These are phyloP conservation scores for Lamellibrachia luymesi DNA, from an alignment of 1,140 invertebrate genomes.

Conservation along the genomic window DNA sequence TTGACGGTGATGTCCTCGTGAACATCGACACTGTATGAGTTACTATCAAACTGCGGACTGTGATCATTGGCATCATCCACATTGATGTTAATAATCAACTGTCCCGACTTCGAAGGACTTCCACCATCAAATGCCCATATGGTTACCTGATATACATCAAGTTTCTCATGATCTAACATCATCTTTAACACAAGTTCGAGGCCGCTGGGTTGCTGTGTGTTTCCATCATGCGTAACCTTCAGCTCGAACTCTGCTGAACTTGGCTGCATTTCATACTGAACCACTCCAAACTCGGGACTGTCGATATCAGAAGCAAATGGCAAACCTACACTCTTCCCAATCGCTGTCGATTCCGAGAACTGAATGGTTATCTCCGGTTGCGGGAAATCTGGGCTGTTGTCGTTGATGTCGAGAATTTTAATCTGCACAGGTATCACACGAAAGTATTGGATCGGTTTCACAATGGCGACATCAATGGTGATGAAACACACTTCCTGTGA, in stretches of 20 bases:
- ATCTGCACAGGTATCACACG: constrained; percentile 31
- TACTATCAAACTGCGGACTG: constrained; percentile 53
- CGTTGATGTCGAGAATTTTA: constrained; percentile 61
- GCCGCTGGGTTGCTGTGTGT: constrained; percentile 55
- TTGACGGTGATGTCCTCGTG: constrained; percentile 85
- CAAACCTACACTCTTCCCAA: constrained; percentile 79
- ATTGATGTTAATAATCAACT: constrained; percentile 6
- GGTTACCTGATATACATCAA: constrained; percentile 73
- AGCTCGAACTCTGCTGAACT: constrained; percentile 59
- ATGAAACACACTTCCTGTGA: constrained; percentile 5
- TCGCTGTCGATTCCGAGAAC: constrained; percentile 88
- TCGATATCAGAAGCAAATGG: constrained; percentile 83
- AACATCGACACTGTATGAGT: constrained; percentile 64
- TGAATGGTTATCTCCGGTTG: constrained; percentile 74
- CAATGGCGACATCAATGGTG: constrained; percentile 14
- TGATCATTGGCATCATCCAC: constrained; percentile 37
- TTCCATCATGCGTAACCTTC: constrained; percentile 10
- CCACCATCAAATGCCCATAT: constrained; percentile 67
- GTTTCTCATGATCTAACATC: constrained; percentile 78
- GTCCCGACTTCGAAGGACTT: constrained; percentile 5
- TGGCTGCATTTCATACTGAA: constrained; percentile 86
- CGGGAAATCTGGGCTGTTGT: constrained; percentile 44
- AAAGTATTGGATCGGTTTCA: constrained; percentile 21
- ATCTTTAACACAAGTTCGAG: constrained; percentile 54
- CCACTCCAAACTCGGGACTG: constrained; percentile 85